A percentile compares a stretch with the other conserved stretches of the same genome.
phyloP scores from a whole-genome alignment of 1,140 invertebrate species.

The Drosophila seguyi region DNA sequence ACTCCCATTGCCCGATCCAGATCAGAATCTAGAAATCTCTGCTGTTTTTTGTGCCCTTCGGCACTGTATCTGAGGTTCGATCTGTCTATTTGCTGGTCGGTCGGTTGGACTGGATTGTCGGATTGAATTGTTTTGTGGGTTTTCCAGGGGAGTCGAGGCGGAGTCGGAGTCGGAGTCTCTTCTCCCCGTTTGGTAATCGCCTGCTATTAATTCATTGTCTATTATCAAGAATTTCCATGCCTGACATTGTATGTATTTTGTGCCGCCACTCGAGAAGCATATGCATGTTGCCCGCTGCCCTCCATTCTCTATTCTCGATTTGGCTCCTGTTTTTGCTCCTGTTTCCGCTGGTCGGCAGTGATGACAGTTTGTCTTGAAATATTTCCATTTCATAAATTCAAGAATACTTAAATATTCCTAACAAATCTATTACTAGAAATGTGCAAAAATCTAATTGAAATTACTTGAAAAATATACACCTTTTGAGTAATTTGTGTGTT shows the following conservation, averaged over 20 bases:
- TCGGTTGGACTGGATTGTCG: conserved; percentile 25
- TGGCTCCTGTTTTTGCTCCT: conserved; percentile 21
- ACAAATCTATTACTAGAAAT: too few relatives aligned
- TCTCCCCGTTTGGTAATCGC: conserved; percentile 58
- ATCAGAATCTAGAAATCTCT: conserved; percentile 16
- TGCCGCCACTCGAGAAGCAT: conserved; percentile 58
- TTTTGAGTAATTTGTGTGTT: too few relatives aligned
- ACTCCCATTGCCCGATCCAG: not conserved
- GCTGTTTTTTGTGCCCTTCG: conserved; percentile 40
- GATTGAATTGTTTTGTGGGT: conserved; percentile 29
- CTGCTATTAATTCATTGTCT: conserved; percentile 83
- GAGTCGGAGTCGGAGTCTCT: not conserved
- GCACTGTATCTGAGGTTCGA: conserved; percentile 51
- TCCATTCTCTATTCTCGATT: conserved; percentile 1
- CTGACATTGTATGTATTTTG: conserved; percentile 82
- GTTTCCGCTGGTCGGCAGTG: conserved; percentile 4
- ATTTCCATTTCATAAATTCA: not conserved
- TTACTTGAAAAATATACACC: too few relatives aligned
- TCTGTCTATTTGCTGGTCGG: conserved; percentile 59
- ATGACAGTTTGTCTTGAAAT: not conserved
- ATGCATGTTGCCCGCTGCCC: conserved; percentile 63
- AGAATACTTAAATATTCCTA: not conserved
- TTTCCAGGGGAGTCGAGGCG: not conserved
- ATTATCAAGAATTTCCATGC: conserved; percentile 77
- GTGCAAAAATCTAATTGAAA: too few relatives aligned